Conservation (phyloP, 2,113 vertebrate species). For the Pterocles gutturalis region DNA sequence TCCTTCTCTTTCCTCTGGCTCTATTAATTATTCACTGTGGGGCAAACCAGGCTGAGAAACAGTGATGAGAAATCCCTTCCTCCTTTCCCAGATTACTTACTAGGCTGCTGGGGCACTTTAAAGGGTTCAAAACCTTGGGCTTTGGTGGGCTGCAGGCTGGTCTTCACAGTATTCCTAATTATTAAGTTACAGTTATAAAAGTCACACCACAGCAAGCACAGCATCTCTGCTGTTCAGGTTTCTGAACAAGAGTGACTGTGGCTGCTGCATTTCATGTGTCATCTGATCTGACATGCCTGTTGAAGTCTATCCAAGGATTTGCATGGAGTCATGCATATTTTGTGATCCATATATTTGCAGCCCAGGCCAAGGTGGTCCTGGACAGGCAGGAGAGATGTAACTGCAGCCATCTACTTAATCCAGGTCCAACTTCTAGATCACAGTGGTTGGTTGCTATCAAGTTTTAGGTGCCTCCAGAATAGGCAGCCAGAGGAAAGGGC, state of each 20-base stretch:
- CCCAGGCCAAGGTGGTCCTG: background rate
- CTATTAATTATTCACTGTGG: background rate
- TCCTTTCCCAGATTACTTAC: background rate
- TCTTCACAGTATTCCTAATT: background rate
- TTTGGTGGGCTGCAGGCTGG: background rate
- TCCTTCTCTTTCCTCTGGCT: background rate
- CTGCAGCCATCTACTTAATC: background rate
- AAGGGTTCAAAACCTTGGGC: background rate
- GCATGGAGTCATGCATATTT: background rate
- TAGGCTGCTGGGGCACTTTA: background rate
- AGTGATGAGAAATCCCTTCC: background rate
- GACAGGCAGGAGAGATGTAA: background rate
- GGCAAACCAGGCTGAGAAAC: background rate
- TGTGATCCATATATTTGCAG: background rate
- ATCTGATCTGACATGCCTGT: background rate
- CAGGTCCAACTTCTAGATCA: background rate
- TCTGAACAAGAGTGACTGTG: background rate
- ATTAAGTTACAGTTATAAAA: slow-evolving; percentile 16
- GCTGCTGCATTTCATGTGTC: background rate
- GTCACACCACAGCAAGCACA: background rate
- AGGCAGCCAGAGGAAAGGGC: background rate
- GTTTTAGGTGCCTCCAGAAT: background rate
- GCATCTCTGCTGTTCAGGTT: background rate
- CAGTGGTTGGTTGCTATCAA: background rate
- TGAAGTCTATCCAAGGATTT: background rate